These are phyloP conservation scores for Arbacia lixula DNA, from an alignment of 53 echinoderm and acorn worm species.

Conservation along the genomic window DNA sequence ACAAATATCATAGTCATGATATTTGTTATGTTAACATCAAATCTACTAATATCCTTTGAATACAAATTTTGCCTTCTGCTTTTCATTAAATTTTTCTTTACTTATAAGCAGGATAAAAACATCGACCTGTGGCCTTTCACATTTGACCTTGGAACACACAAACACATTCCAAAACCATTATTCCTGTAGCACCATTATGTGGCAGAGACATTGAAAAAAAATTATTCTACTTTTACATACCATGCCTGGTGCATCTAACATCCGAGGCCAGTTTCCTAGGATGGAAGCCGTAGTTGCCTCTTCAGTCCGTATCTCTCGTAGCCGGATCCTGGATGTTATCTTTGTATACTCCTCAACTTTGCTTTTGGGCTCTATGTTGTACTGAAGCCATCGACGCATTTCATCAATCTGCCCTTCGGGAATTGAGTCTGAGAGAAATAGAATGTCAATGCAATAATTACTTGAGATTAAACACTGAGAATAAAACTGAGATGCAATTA, in stretches of 20 bases:
- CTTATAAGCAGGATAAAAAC: constrained; percentile 29
- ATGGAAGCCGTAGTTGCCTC: constrained; percentile 27
- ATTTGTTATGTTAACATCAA: no score
- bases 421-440: constrained; percentile 51
- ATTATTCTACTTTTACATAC: constrained; percentile 43
- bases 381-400: constrained; percentile 62
- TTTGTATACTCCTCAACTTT: constrained; percentile 55
- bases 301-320: constrained; percentile 29
- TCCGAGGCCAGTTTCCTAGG: constrained; percentile 48
- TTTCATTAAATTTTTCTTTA: constrained; percentile 39
- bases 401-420: constrained; percentile 38
- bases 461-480: constrained; percentile 39
- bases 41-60: constrained; percentile 14
- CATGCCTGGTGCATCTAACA: constrained; percentile 58
- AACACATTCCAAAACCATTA: not conserved
- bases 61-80: not conserved
- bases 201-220: constrained; percentile 16
- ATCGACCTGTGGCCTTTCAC: not conserved
- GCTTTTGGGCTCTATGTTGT: constrained; percentile 48
- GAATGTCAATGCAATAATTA: constrained; percentile 32
- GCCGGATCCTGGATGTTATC: constrained; percentile 39
- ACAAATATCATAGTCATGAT: constrained; percentile 23
- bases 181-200: no score
- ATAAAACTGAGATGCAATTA: constrained; percentile 38
- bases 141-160: constrained; percentile 23